These are phyloP conservation scores for Salmo trutta DNA, from an alignment of 2,797 vertebrate species.

Conservation along the genomic window DNA sequence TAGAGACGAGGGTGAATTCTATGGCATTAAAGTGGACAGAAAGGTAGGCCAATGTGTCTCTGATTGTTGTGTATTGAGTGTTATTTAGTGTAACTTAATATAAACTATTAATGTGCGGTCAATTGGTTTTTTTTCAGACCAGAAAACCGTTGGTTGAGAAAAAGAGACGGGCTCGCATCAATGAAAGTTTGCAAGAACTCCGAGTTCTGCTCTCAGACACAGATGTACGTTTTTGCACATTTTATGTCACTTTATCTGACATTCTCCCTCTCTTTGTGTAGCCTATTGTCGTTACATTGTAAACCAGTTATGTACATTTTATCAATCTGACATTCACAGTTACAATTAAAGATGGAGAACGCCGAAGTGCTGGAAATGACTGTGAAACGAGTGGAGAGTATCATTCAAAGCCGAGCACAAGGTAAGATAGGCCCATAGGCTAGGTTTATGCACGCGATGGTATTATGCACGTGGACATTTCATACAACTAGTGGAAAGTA, in stretches of 20 bases:
- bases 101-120: not conserved
- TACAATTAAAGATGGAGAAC: slow-evolving; percentile 92
- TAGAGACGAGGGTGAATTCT: slow-evolving; percentile 62
- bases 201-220: slow-evolving; percentile 80
- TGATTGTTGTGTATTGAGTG: not conserved
- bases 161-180: slow-evolving; percentile 90
- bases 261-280: not conserved
- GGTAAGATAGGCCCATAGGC: slow-evolving; percentile 69
- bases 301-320: not conserved
- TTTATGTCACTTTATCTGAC: not conserved
- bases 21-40: slow-evolving; percentile 71
- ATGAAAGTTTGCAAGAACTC: slow-evolving; percentile 92
- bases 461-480: not conserved
- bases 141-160: slow-evolving; percentile 93
- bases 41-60: slow-evolving; percentile 70
- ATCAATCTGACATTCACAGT: slow-evolving; percentile 37
- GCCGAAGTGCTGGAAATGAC: slow-evolving; percentile 94
- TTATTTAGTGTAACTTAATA: not conserved
- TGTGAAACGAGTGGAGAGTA: slow-evolving; percentile 85
- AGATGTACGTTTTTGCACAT: slow-evolving; percentile 74
- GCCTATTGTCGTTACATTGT: not conserved
- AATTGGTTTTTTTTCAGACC: slow-evolving; percentile 66
- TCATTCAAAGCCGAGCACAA: slow-evolving; percentile 78
- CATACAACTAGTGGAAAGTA: not conserved
- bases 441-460: no score